These are phyloP conservation scores for Polyommatus icarus DNA, from an alignment of 2,888 invertebrate genomes.

Conservation along the genomic window DNA sequence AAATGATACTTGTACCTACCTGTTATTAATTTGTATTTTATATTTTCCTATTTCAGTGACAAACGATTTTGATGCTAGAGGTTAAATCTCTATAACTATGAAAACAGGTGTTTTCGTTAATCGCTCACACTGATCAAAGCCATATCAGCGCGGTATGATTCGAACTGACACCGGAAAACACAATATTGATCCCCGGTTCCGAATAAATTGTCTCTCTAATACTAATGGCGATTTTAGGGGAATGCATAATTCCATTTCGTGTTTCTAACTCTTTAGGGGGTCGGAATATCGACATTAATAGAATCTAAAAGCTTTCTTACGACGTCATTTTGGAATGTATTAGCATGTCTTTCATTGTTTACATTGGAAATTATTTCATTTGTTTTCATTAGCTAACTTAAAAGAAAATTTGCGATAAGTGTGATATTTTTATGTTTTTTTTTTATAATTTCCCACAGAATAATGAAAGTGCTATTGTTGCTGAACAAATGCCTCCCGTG, in stretches of 20 bases:
- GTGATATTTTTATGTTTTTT: constrained; percentile 32
- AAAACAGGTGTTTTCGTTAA: constrained; percentile 4
- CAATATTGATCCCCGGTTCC: constrained; percentile 58
- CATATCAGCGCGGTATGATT: neutral
- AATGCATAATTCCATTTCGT: constrained; percentile 75
- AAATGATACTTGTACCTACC: neutral
- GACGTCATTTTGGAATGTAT: constrained; percentile 57
- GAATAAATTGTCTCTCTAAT: constrained; percentile 71
- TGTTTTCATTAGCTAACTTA: neutral
- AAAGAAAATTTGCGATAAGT: neutral
- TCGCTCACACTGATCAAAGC: constrained; percentile 1
- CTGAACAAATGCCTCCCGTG: constrained; percentile 59
- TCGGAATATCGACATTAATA: constrained; percentile 70
- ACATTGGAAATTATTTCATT: constrained; percentile 7
- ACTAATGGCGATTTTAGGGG: constrained; percentile 75
- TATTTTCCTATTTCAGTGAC: neutral
- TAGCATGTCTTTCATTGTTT: constrained; percentile 29
- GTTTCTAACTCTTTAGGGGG: constrained; percentile 76
- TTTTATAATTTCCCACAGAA: constrained; percentile 56
- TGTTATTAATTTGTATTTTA: neutral
- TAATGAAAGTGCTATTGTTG: constrained; percentile 63
- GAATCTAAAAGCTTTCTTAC: constrained; percentile 72
- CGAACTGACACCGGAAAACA: constrained; percentile 37
- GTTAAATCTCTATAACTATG: neutral
- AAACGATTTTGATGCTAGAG: neutral